Percentiles rank a stretch among this genome's conserved stretches.
Evolutionary conservation across 1,140 invertebrate genomes (phyloP).

Genomic region (Papilio machaon): DNA sequence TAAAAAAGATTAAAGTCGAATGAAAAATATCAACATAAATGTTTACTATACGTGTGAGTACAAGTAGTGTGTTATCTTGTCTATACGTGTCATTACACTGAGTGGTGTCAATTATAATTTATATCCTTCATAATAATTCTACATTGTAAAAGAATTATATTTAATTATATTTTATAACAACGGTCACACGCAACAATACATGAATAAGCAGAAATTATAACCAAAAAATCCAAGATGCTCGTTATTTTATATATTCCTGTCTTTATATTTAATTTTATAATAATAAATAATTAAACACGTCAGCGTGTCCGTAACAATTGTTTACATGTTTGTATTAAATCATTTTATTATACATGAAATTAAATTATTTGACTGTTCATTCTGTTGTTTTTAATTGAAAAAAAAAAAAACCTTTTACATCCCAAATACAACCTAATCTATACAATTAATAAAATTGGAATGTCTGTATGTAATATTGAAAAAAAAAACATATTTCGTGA

Average conservation of each 20-base stretch:
- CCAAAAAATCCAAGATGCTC: background rate
- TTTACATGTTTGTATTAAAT: background rate
- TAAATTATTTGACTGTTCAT: constrained; percentile 24
- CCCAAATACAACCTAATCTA: no score
- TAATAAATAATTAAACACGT: background rate
- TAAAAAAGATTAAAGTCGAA: no score
- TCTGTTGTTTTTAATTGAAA: background rate
- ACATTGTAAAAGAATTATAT: background rate
- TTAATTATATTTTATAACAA: background rate
- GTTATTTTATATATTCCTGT: background rate
- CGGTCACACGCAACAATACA: background rate
- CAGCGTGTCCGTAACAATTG: background rate
- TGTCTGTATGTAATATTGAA: no score
- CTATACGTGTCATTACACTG: background rate
- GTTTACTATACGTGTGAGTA: no score
- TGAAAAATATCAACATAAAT: no score
- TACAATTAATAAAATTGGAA: no score
- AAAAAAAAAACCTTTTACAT: background rate
- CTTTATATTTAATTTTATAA: background rate
- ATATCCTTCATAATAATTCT: background rate
- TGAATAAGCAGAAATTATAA: background rate
- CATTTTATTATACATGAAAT: background rate
- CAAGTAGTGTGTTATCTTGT: no score
- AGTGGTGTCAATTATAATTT: background rate
- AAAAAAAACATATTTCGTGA: no score